A percentile compares a stretch with the other conserved stretches of the same genome.
phyloP scores from a whole-genome alignment of 1,140 invertebrate species.

The Drosophila ambigua region DNA sequence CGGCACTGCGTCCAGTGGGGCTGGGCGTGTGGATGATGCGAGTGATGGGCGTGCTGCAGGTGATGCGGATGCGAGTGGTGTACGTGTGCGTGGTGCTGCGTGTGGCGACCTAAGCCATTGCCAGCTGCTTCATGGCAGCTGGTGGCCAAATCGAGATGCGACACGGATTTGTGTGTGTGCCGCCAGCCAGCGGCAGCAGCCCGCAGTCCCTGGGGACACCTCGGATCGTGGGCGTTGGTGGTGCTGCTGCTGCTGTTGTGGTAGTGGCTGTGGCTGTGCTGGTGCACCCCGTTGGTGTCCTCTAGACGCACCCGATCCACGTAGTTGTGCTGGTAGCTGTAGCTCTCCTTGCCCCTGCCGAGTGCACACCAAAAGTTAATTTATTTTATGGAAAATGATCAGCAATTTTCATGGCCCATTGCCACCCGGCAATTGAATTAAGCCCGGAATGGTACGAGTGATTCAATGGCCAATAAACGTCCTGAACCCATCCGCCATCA shows the following conservation, averaged over 20 bases:
- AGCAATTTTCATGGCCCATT: conserved; percentile 40
- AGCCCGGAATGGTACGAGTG: conserved; percentile 10
- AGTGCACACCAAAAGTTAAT: neutral
- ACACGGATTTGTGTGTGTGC: conserved; percentile 78
- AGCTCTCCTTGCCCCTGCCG: conserved; percentile 61
- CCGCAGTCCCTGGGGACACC: conserved; percentile 61
- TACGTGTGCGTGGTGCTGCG: conserved; percentile 33
- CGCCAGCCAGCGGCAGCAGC: conserved; percentile 82
- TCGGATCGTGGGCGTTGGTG: conserved; percentile 50
- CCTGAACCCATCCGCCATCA: neutral
- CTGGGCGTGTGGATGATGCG: conserved; percentile 64
- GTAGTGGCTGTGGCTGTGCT: conserved; percentile 32
- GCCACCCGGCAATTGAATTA: conserved; percentile 23
- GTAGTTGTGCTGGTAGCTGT: conserved; percentile 77
- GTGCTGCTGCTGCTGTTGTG: conserved; percentile 9
- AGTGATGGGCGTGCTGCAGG: neutral
- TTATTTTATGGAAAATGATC: neutral
- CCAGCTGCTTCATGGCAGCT: conserved; percentile 82
- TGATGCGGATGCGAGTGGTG: conserved; percentile 30
- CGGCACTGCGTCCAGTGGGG: conserved; percentile 74
- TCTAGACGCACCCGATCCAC: conserved; percentile 77
- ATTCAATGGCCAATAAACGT: conserved; percentile 27
- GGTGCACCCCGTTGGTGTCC: conserved; percentile 31
- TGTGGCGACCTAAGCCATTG: conserved; percentile 72
- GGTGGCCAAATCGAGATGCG: conserved; percentile 83